Base-by-base conservation (phyloP, 2,888 invertebrate species). In the Embidobia sp. region DNA sequence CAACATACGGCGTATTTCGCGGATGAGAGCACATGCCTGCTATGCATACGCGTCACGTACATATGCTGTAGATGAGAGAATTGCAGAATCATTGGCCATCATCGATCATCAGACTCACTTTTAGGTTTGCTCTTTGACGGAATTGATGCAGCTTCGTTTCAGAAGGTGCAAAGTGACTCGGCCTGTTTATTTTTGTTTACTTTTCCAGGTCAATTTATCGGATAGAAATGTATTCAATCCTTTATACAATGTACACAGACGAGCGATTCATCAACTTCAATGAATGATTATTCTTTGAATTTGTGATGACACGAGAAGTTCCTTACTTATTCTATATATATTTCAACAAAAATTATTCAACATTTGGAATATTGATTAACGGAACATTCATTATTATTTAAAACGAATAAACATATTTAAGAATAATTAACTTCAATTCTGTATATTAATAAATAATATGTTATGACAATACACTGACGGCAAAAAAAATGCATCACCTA, bases 1-100 rank as follows among this genome's bases (percentile, higher is more conserved):
- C 19, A 73, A 75, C 83, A 82, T 83, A 82, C 78, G 82, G 80
- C 19, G 66, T 22, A 22, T 57, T 78, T 66, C 44, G 69, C 70
- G 70, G 78, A 42, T 75, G 75, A 78, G 55, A 66, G 75, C 40
- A 64, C 78, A 72, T 46, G 70, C 51, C 64, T 70, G 64, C 44
- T 64, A 40, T 16, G 63, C 57, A 55, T 66, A 5, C 51, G 48
- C 64, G 69, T 73, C 63, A 64, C 11, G 55, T 64, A 57, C 73
- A 73, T 73, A 66, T 73, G 64, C 51, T 40, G 10, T 8, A 10
- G 33, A 55, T 37, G 53, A 44, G 33, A 53, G 55, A 72, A 72
- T 80, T 73, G 83, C 84, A 73, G 70, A 80, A 83, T 85, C 85
- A 84, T 84, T 79, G 67, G 83, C 82, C 57, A 29, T 64, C 46